phyloP scores from a whole-genome alignment of 2,797 vertebrate genomes.

The Erethizon dorsatum region DNA sequence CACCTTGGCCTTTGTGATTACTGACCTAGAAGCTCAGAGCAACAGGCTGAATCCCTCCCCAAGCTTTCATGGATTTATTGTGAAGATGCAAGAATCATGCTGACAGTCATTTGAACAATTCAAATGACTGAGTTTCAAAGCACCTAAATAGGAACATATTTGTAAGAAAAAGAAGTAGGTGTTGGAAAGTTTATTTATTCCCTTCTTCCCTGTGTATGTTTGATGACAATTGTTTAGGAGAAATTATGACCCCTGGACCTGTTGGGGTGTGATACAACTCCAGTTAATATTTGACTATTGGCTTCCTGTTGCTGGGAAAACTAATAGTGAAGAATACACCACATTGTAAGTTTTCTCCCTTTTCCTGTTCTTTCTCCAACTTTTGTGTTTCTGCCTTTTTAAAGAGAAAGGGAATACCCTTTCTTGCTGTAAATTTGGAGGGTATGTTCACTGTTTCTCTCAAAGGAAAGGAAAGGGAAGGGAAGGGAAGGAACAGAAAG shows the following conservation, averaged over 20 bases:
- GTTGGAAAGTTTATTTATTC: constrained; percentile 38
- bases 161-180: constrained; percentile 21
- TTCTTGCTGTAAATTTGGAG: not conserved
- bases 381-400: not conserved
- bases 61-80: not conserved
- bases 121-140: constrained; percentile 57
- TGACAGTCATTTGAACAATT: not conserved
- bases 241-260: constrained; percentile 8
- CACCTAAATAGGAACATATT: not conserved
- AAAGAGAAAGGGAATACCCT: not conserved
- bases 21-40: not conserved
- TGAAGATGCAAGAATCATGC: not conserved
- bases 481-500: not conserved
- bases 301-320: constrained; percentile 66
- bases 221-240: constrained; percentile 27
- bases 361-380: not conserved
- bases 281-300: constrained; percentile 66
- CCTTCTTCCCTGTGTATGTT: not conserved
- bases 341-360: not conserved
- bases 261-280: constrained; percentile 10
- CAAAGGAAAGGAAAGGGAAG: not conserved
- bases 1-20: not conserved
- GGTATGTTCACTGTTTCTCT: not conserved
- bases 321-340: not conserved
- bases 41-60: not conserved